Evolutionary conservation across 64 coral and sea anemone genomes (phyloP), one percentile per base, ranked within the genome.

Genomic region (Montipora sp.): DNA sequence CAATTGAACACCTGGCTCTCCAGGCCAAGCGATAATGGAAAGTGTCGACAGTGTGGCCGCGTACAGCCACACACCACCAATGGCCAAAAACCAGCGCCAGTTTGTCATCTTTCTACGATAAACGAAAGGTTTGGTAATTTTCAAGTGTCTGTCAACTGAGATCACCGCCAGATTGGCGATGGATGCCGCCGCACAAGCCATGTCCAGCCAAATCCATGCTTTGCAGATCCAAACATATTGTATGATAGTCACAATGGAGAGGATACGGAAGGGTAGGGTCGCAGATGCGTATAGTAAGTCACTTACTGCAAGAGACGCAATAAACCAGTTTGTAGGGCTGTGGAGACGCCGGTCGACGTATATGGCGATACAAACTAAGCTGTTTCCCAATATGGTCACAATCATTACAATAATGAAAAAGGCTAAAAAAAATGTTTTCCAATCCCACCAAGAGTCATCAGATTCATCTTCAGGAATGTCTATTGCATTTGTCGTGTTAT

Each of bases 281-380:
- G 90, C 78, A 2, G 87, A 68, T 63, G 88, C 95, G 78, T 94
- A 96, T 14, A 96, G 73, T 23, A 96, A 87, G 65, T 96, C 95
- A n/a, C 90, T 88, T 7, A 96, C 95, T 9, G 95, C 95, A 47
- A 96, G 47, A 22, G 85, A 93, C 10, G 92, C 95, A 16, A 96
- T 92, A 67, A 96, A 96, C 95, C 95, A 96, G 46, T 96, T 96
- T 0, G 95, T 96, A 9, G 88, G 90, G 72, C 92, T 96, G 80
- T 92, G 83, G 22, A 96, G 58, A 24, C 95, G 89, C 20, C 60
- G 58, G 80, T 96, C 95, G 43, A 94, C 43, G n/a, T 94, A 96
- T 59, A 96, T 94, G 73, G 95, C 95, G 2, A 90, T 78, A 75
- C 95, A 96, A 12, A 96, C 95, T 27, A 96, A 73, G 8, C 82